Evolutionary conservation across 2,113 vertebrate genomes (phyloP), one percentile per base, ranked within the genome.

Genomic region (Dipodomys stephensi): DNA sequence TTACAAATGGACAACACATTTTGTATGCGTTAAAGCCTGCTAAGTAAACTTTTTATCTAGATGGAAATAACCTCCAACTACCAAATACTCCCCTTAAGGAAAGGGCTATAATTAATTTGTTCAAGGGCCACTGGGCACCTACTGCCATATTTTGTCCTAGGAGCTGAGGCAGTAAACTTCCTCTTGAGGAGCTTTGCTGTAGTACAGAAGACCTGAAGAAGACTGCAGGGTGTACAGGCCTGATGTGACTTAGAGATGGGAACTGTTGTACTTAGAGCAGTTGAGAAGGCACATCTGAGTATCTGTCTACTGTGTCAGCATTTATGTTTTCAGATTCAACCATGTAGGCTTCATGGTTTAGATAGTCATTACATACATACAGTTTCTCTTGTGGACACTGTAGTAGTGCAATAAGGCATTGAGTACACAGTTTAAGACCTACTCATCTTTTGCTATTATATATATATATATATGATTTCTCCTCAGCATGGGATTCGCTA

Each of bases 1-100:
- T 95, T 88, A 91, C 19, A 49, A 87, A 23, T 60, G 74, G 69
- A 57, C 39, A 92, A 67, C 35, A 65, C 49, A 39, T 91, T 93
- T 91, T 94, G 67, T 94, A 44, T 85, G 15, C 83, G 15, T 79
- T 92, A 83, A 85, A 93, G 46, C 28, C 82, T 35, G 7, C 27
- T 83, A 80, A 89, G 28, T 92, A 83, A 94, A 85, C 74, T 82
- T 16, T 88, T 94, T 53, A 80, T 68, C 89, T 91, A 94, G 62
- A 94, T 89, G 89, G 68, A 83, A 92, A 72, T 94, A 69, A 93
- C 27, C 62, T 89, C 28, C 91, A n/a, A n/a, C 71, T 87, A 87
- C 78, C 28, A 94, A 71, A 67, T 93, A 80, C 3, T 57, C 4
- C 35, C 35, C 60, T 18, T 73, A 39, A 91, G n/a, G 44, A 91